Base-by-base conservation (phyloP, 2,113 vertebrate genomes). In the Sorex fumeus region DNA sequence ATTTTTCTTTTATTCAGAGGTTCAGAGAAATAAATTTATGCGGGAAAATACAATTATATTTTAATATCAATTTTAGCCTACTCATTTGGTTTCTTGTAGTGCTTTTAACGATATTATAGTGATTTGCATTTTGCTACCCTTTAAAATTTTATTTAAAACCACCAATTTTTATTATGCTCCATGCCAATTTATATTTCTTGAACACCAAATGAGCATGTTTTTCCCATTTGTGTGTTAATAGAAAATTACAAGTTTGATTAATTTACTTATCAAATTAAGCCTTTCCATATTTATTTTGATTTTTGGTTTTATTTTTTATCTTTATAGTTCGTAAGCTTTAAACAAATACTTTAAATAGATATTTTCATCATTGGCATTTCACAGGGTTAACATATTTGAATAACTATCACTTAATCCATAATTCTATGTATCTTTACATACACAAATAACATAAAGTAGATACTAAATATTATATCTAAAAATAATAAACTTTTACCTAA, bases 61-160 rank as follows among this genome's bases (percentile, higher is more conserved):
- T 50, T 27, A 69, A 32, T 82, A 3, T n/a, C 83, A 34, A 47
- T 77, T 43, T 36, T 84, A 53, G 2, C 64, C 50, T 87, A 67
- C 79, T 72, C 71, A 69, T 1, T 50, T 30, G 80, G 47, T 82
- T 84, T 21, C 53, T 67, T 87, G 7, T 16, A 69, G 23, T 64
- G 6, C 30, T 80, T 62, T 82, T 47, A 72, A 32, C n/a, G 67
- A 78, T 15, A 36, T 10, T 64, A 30, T 40, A 47, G 1, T 72
- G 4, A 57, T 92, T 82, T 60, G 8, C 16, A 32, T 82, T 95
- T 36, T 28, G 7, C 19, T 74, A 34, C 13, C 2, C 47, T 53
- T 94, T 30, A 85, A 88, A 7, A 50, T 86, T 82, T 89, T 76
- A 53, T n/a, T 12, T 75, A 76, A 92, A 88, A 36, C 15, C 6